Base-by-base conservation (phyloP, 2,113 vertebrate genomes). In the Vireo altiloquus region DNA sequence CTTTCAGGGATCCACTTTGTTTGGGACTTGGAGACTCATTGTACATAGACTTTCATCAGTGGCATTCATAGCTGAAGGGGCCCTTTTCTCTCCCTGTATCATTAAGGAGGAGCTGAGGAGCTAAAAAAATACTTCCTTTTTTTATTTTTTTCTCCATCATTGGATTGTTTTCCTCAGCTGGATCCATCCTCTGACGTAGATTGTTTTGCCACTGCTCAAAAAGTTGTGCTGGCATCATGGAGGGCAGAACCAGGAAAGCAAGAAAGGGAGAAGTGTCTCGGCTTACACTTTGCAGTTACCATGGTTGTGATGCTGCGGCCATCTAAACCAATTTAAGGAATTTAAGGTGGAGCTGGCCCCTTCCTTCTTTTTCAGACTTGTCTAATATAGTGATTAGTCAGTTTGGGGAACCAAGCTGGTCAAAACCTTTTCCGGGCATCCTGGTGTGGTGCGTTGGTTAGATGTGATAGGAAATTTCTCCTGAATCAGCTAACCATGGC, bases 41-140 rank as follows among this genome's bases (percentile, higher is more conserved):
- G 2, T 47, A 5, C 37, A 9, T 37, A 25, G 52, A 7, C 15
- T 74, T 74, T 11, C 10, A 35, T n/a, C 17, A 7, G 42, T 17
- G 22, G 20, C 21, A 47, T 12, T 20, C 37, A 15, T 52, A 28
- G 11, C 28, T 54, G 33, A 75, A 28, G 3, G 15, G 37, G 5
- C 23, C 25, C 11, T 70, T 52, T 61, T 57, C 13, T 77, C n/a
- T 69, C 28, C 4, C 24, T 31, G 13, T 52, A 21, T 21, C 18
- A 27, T 13, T 2, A 0, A 27, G 10, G 9, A n/a, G n/a, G 12
- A 35, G 6, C 14, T 1, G 1, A 52, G 19, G 4, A 82, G 10
- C 37, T 84, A 24, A 42, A 77, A 68, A 92, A 49, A 15, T 5
- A 4, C 12, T 30, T 23, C 2, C 1, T 19, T 40, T 28, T 31